A percentile compares a stretch with the other conserved stretches of the same genome.
These are phyloP conservation scores for Geotrupes spiniger DNA, from an alignment of 2,888 invertebrate species.

Conservation along the genomic window DNA sequence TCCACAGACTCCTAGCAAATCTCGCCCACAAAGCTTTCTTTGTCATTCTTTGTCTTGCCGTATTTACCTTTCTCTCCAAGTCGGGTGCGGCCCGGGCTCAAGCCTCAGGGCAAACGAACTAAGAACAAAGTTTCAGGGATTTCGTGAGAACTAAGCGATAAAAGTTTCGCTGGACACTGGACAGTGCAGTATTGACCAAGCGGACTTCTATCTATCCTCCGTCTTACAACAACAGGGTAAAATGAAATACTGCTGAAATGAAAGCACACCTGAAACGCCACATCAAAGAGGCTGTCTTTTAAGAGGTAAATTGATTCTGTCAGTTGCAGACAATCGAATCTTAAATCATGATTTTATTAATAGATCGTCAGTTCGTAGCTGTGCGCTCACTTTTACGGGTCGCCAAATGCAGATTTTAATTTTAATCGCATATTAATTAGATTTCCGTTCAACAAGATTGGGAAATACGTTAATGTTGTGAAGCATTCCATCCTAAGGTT, in stretches of 20 bases:
- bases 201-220: constrained; percentile 17
- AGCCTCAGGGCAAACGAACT: constrained; percentile 40
- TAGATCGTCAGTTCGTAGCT: constrained; percentile 27
- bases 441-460: neutral
- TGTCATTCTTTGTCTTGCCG: constrained; percentile 37
- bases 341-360: constrained; percentile 30
- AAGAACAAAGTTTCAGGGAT: constrained; percentile 41
- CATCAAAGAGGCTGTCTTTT: constrained; percentile 31
- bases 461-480: constrained; percentile 1
- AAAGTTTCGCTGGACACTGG: constrained; percentile 34
- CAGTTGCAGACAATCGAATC: constrained; percentile 33
- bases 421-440: constrained; percentile 20
- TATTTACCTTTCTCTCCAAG: constrained; percentile 42
- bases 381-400: constrained; percentile 28
- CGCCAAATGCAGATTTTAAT: constrained; percentile 31
- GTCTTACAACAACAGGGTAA: constrained; percentile 18
- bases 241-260: constrained; percentile 27
- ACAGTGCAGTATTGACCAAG: constrained; percentile 31
- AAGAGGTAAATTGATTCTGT: constrained; percentile 39
- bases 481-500: too few relatives aligned
- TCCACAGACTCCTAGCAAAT: constrained; percentile 42
- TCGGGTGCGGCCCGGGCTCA: constrained; percentile 25
- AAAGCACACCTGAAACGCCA: constrained; percentile 30
- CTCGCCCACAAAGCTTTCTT: constrained; percentile 39
- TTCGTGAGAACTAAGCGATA: constrained; percentile 33